phyloP scores from a whole-genome alignment of 2,888 invertebrate species.

The Frankliniella fusca region DNA sequence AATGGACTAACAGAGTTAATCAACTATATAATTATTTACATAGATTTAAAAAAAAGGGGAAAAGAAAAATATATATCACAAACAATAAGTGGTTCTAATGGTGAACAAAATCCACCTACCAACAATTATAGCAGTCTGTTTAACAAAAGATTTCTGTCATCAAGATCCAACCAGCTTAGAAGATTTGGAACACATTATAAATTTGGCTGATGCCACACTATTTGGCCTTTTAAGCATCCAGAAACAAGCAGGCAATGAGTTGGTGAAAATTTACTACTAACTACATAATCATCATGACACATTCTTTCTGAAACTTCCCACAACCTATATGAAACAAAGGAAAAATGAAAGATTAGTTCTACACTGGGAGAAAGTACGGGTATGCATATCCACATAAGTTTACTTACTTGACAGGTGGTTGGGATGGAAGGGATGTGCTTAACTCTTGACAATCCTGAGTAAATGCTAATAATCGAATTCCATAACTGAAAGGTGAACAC shows the following conservation, averaged over 20 bases:
- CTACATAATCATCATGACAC: constrained; percentile 77
- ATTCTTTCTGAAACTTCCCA: constrained; percentile 44
- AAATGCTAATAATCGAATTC: constrained; percentile 79
- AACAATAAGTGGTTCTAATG: neutral
- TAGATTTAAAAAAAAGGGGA: neutral
- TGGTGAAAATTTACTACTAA: constrained; percentile 87
- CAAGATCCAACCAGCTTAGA: neutral
- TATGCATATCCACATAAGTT: neutral
- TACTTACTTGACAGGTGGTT: constrained; percentile 44
- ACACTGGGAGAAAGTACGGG: neutral
- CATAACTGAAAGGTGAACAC: constrained; percentile 81
- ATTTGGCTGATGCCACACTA: constrained; percentile 82
- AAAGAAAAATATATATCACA: constrained; percentile 12
- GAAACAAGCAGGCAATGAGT: constrained; percentile 80
- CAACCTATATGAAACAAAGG: neutral
- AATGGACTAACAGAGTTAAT: constrained; percentile 12
- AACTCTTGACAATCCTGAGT: constrained; percentile 73
- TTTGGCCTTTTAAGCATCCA: constrained; percentile 82
- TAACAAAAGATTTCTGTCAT: neutral
- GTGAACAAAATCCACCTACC: neutral
- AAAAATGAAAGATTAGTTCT: neutral
- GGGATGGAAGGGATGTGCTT: constrained; percentile 60
- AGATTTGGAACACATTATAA: constrained; percentile 35
- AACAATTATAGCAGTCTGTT: neutral
- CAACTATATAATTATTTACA: neutral